phyloP scores from a whole-genome alignment of 2,113 vertebrate genomes.

The Sebastes schlegelii region DNA sequence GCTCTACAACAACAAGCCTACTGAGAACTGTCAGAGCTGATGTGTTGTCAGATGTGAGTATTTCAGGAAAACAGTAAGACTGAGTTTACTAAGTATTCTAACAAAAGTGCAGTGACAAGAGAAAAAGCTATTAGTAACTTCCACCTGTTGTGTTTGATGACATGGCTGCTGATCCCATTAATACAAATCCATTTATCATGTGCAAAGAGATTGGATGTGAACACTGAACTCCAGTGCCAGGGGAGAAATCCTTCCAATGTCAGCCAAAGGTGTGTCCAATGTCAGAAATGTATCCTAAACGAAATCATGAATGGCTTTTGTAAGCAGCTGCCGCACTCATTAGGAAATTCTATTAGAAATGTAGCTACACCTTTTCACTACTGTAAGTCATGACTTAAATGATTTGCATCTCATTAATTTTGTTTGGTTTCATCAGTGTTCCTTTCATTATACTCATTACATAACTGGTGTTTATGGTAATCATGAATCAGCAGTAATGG shows the following conservation, averaged over 20 bases:
- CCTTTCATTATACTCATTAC: background rate
- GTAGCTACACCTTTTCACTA: background rate
- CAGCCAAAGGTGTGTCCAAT: slow-evolving; percentile 23
- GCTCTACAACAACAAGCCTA: background rate
- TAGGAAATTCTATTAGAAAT: slow-evolving; percentile 21
- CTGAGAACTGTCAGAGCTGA: background rate
- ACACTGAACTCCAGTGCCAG: background rate
- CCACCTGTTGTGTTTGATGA: background rate
- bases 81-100: too few species aligned
- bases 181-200: slow-evolving; percentile 3
- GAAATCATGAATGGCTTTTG: background rate
- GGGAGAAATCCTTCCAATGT: slow-evolving; percentile 18
- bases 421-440: background rate
- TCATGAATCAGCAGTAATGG: background rate
- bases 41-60: background rate
- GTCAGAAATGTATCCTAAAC: background rate
- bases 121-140: background rate
- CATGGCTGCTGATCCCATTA: slow-evolving; percentile 7
- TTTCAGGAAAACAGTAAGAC: too few species aligned
- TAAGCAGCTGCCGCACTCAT: slow-evolving; percentile 6
- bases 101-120: background rate
- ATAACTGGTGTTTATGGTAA: background rate
- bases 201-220: background rate
- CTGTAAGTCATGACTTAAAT: background rate
- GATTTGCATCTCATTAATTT: background rate